Conservation (phyloP, 2,113 vertebrate genomes). For the Gopherus flavomarginatus region DNA sequence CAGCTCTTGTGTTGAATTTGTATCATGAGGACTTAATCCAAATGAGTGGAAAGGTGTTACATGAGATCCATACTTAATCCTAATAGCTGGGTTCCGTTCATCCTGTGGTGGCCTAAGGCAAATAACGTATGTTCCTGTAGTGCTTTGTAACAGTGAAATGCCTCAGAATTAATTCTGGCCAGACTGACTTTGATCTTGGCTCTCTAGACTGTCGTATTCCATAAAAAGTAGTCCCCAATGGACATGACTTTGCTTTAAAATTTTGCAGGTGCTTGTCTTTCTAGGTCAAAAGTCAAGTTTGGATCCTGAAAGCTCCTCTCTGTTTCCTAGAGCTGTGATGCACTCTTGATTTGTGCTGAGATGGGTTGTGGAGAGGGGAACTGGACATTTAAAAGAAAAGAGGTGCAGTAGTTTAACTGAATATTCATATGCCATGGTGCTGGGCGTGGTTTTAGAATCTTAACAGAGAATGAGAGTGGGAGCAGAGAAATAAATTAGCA, state of each 20-base stretch:
- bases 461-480: not conserved
- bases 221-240: not conserved
- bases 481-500: not conserved
- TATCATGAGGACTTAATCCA: slow-evolving; percentile 12
- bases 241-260: not conserved
- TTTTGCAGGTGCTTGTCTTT: not conserved
- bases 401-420: not conserved
- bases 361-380: too few species aligned
- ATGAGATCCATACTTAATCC: slow-evolving; percentile 8
- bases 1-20: not conserved
- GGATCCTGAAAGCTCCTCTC: not conserved
- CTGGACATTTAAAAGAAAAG: not conserved
- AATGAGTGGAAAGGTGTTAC: slow-evolving; percentile 27
- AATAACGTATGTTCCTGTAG: slow-evolving; percentile 11
- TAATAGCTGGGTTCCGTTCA: not conserved
- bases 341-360: not conserved
- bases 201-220: not conserved
- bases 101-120: not conserved
- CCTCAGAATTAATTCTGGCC: slow-evolving; percentile 30
- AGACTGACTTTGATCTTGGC: not conserved
- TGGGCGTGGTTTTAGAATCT: accelerated
- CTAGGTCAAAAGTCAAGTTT: not conserved
- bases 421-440: accelerated
- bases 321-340: not conserved
- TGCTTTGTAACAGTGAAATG: not conserved